Evolutionary conservation across 2,888 invertebrate species (phyloP), one percentile per base, ranked within the genome.

Genomic region (Drosophila maculinotata): DNA sequence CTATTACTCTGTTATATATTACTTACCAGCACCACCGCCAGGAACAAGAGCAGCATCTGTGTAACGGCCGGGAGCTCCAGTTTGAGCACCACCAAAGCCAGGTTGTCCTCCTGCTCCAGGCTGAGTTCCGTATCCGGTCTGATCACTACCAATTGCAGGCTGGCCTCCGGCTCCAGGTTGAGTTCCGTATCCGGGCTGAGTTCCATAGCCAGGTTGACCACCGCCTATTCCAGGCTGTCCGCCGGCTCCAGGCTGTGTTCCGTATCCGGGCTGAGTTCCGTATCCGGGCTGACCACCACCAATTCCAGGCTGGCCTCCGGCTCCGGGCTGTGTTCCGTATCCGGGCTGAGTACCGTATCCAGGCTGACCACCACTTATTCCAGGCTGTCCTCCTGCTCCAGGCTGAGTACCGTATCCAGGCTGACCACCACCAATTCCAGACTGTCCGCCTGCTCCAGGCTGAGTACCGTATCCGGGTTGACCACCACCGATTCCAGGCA

Each of bases 1-100:
- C 15, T 17, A 23, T 38, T 17, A n/a, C 10, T 8, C 5, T n/a
- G 1, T 1, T 5, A 44, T 36, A 4, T 10, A n/a, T 2, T 39
- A 51, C 67, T 68, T 57, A 84, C 79, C 84, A 41, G 7, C 49
- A 7, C 57, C 69, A 42, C 44, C 41, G 38, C 58, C 56, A 48
- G 59, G 42, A 30, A 10, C n/a, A 15, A 59, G 59, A 8, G 2
- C 35, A 2, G 28, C 58, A 48, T 62, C 67, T 31, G 79, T 79
- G 30, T 76, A 76, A 6, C 67, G 71, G 3, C 78, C 74, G 9
- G 74, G n/a, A n/a, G n/a, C n/a, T 12, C 33, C 54, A 0, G 51
- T 31, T 6, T 51, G 31, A 2, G 36, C 36, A 28, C 53, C 49
- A 5, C 60, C 49, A 12, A 48, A 45, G 20, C 56, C 41, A 28